Percentiles rank a stretch among this genome's conserved stretches.
Conservation (phyloP, 2,113 vertebrate genomes). For the Nanger granti region DNA sequence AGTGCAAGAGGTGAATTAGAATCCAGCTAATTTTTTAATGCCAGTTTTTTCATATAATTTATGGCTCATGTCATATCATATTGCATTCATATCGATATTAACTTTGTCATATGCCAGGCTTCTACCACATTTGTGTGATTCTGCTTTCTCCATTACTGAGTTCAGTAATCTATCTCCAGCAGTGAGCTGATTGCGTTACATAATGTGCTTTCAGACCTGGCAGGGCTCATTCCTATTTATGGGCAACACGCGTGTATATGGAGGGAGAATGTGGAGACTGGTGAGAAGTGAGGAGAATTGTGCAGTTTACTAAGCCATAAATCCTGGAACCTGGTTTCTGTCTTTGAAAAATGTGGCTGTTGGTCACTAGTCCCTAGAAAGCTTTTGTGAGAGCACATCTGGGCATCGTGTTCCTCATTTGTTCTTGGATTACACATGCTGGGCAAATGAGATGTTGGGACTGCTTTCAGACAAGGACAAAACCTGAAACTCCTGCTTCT, state of each 20-base stretch:
- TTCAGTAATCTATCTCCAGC: neutral
- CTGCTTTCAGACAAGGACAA: neutral
- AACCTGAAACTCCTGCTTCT: neutral
- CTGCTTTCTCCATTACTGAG: no score
- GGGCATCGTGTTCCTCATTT: neutral
- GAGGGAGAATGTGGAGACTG: neutral
- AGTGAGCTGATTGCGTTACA: neutral
- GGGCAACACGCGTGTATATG: neutral
- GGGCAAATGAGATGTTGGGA: neutral
- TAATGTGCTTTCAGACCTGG: neutral
- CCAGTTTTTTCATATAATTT: no score
- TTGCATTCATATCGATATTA: no score
- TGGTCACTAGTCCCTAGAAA: neutral
- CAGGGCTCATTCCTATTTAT: neutral
- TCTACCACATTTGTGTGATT: no score
- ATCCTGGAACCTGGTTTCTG: neutral
- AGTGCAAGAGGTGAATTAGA: no score
- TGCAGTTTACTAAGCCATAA: neutral
- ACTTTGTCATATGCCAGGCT: no score
- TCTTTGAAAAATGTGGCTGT: neutral
- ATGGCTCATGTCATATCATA: no score
- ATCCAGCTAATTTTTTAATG: no score
- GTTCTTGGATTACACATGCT: neutral
- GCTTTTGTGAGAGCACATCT: neutral
- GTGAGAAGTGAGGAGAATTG: neutral